Conservation (phyloP, 2,888 invertebrate species). For the Acanthosepion pharaonis region DNA sequence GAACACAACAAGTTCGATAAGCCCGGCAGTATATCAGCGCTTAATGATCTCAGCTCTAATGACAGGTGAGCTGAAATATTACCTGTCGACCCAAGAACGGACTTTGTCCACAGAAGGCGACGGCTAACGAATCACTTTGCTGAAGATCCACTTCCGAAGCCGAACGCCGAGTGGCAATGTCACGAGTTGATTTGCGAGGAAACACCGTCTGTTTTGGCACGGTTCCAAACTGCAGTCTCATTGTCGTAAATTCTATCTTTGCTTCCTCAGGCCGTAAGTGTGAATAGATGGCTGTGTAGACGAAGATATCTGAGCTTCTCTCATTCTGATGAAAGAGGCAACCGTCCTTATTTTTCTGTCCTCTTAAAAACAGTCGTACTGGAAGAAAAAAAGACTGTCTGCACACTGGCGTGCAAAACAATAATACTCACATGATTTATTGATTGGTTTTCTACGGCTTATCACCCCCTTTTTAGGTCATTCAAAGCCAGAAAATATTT, state of each 20-base stretch:
- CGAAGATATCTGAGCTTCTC: no score
- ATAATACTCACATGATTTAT: no score
- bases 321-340: no score
- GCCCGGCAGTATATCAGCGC: neutral
- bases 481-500: no score
- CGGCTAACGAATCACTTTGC: neutral
- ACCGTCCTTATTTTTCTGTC: no score
- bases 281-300: neutral
- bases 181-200: neutral
- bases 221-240: neutral
- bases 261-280: neutral
- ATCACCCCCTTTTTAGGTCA: no score
- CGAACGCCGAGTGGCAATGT: neutral
- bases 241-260: neutral
- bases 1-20: neutral
- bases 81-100: neutral
- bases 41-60: neutral
- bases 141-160: neutral
- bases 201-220: neutral
- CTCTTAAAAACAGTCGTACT: no score
- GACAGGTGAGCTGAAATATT: neutral
- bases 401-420: no score
- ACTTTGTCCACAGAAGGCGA: neutral
- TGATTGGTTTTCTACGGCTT: no score
- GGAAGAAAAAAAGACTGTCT: no score